These are phyloP conservation scores for Lepidurus apus DNA, from an alignment of 1,140 invertebrate genomes.

Conservation along the genomic window DNA sequence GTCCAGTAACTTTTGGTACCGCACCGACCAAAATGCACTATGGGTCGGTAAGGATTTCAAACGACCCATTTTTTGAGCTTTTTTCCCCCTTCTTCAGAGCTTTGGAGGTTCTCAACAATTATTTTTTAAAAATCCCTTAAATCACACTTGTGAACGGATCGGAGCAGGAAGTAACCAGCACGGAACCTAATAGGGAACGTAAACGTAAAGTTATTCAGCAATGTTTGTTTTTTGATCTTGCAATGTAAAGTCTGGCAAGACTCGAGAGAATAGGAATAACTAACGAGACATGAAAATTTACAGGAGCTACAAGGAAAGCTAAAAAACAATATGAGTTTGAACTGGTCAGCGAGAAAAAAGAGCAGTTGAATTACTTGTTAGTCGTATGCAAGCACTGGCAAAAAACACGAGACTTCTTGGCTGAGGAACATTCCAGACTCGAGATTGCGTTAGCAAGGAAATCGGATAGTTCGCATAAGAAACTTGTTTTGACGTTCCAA, in stretches of 20 bases:
- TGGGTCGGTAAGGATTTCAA: neutral
- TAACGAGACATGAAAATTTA: slow-evolving; percentile 14
- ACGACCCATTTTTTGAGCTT: neutral
- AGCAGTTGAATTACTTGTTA: slow-evolving; percentile 8
- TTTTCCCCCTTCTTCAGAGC: neutral
- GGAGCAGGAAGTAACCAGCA: neutral
- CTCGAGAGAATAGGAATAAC: neutral
- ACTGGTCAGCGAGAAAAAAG: slow-evolving; percentile 8
- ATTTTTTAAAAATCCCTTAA: neutral
- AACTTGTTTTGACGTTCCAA: neutral
- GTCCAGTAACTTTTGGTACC: slow-evolving; percentile 14
- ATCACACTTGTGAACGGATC: neutral
- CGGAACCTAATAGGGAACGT: neutral
- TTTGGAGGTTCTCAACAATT: neutral
- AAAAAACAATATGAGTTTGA: neutral
- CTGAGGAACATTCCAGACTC: neutral
- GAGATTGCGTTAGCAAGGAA: slow-evolving; percentile 4
- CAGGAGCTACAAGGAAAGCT: neutral
- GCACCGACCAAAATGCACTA: slow-evolving; percentile 6
- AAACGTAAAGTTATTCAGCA: neutral
- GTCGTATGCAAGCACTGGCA: slow-evolving; percentile 8
- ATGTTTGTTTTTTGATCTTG: neutral
- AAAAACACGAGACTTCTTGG: neutral
- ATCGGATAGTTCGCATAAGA: slow-evolving; percentile 4
- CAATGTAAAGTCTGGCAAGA: neutral